These are phyloP conservation scores for Labeo calbasu DNA, from an alignment of 2,797 vertebrate genomes.

Conservation along the genomic window DNA sequence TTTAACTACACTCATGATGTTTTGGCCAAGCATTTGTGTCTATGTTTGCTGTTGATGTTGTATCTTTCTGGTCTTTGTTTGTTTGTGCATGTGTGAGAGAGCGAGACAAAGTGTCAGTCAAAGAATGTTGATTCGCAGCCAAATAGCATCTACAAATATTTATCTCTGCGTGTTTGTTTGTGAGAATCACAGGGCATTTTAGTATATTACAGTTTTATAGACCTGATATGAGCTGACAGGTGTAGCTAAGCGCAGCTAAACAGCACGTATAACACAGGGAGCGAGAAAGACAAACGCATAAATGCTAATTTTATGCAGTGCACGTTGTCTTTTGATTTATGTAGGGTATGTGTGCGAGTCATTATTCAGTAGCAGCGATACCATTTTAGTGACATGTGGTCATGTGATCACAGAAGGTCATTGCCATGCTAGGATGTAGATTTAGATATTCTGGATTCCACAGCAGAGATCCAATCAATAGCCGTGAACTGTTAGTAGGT, in stretches of 20 bases:
- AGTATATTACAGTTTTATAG: slow-evolving; percentile 75
- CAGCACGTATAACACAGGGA: slow-evolving; percentile 66
- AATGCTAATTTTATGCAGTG: neutral
- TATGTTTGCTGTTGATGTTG: neutral
- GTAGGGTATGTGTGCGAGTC: neutral
- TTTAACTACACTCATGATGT: neutral
- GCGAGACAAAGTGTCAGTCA: slow-evolving; percentile 19
- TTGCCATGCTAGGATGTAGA: neutral
- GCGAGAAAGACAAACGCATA: slow-evolving; percentile 2
- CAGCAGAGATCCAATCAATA: slow-evolving; percentile 14
- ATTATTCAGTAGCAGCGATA: neutral
- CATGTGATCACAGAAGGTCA: slow-evolving; percentile 6
- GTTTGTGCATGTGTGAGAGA: neutral
- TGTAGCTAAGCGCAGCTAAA: slow-evolving; percentile 80
- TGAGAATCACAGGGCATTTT: slow-evolving; percentile 78
- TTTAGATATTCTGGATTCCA: slow-evolving; percentile 3
- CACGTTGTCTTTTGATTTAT: neutral
- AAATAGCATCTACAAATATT: neutral
- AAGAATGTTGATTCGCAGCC: neutral
- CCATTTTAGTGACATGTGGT: neutral
- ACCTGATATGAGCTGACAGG: slow-evolving; percentile 80
- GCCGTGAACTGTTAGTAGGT: slow-evolving; percentile 4
- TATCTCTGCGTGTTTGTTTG: slow-evolving; percentile 18
- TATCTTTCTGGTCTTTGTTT: neutral
- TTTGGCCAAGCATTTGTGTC: neutral